A percentile compares a stretch with the other conserved stretches of the same genome.
Conservation (phyloP, 2,797 vertebrate species). For the Diplodus puntazzo region DNA sequence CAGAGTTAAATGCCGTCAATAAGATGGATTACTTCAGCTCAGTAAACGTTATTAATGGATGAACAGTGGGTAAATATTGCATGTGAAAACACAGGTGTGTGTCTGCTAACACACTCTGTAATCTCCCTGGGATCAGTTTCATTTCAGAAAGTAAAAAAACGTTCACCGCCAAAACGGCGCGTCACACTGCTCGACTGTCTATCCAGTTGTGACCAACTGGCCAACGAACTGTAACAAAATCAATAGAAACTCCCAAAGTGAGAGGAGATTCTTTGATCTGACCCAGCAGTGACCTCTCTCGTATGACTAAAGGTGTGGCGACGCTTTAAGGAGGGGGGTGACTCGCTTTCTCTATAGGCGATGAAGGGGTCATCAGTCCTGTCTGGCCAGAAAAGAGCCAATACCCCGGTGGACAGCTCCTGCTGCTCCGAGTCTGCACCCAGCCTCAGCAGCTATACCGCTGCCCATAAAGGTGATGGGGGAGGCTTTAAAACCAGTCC, state of each 20-base stretch:
- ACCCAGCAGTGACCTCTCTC: slow-evolving; percentile 87
- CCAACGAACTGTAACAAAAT: slow-evolving; percentile 82
- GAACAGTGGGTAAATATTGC: slow-evolving; percentile 28
- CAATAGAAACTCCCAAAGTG: slow-evolving; percentile 81
- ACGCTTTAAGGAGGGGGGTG: slow-evolving; percentile 53
- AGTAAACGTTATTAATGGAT: slow-evolving; percentile 23
- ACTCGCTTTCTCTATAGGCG: slow-evolving; percentile 69
- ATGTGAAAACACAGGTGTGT: slow-evolving; percentile 21
- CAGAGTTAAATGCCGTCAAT: neutral
- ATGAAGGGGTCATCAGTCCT: slow-evolving; percentile 90
- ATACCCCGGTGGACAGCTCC: slow-evolving; percentile 90
- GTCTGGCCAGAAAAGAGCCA: slow-evolving; percentile 89
- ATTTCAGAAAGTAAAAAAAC: slow-evolving; percentile 34
- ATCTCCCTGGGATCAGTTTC: slow-evolving; percentile 55
- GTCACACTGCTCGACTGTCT: slow-evolving; percentile 70
- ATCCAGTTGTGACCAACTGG: slow-evolving; percentile 71
- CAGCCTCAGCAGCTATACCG: slow-evolving; percentile 73
- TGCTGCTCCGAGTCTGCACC: slow-evolving; percentile 88
- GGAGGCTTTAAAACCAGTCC: slow-evolving; percentile 81
- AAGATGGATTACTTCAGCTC: slow-evolving; percentile 27
- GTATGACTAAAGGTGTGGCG: slow-evolving; percentile 77
- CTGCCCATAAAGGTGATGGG: slow-evolving; percentile 83
- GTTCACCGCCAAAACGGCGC: slow-evolving; percentile 41
- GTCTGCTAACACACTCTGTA: slow-evolving; percentile 21
- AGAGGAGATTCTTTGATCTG: slow-evolving; percentile 73